Evolutionary conservation across 2,113 vertebrate species (phyloP), one percentile per base, ranked within the genome.

Genomic region (Elanus axillaris): DNA sequence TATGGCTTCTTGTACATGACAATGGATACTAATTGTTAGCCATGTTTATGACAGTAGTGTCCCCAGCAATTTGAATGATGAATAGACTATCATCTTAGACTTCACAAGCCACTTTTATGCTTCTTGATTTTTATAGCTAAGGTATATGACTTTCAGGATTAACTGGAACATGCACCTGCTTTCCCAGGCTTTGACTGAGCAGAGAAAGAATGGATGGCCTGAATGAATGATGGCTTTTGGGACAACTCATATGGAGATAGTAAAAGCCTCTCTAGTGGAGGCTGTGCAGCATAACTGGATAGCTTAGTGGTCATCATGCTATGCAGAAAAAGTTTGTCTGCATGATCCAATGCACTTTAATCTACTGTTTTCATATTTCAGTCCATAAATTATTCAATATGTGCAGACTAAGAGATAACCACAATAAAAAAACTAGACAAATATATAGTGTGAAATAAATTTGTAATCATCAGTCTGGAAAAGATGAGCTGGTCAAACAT

Each of bases 1-100:
- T 94, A 95, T 94, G 91, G 60, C 69, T 86, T 85, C 81, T 82
- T 58, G 55, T 63, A 63, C 73, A 62, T 48, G 53, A 97, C 80
- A 95, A 96, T 82, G 58, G 56, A 69, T 72, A 59, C 48, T 55
- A 93, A 84, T 75, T 60, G 20, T 74, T 87, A 43, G 32, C 60
- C 32, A 42, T 26, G 80, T 89, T 97, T 94, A 85, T 78, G 71
- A 62, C 53, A 91, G 53, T 52, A 64, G 16, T 38, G 87, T 95
- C 55, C 69, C 80, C 43, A 47, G 84, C 32, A 82, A 78, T 94
- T 88, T 0, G 0, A 78, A 86, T 92, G 81, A 86, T 88, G 77
- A 92, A 95, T 76, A 55, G 69, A 87, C 69, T 76, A 75, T 58
- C 60, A 25, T 75, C 67, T 90, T 5, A 4, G 58, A 74, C 86